Evolutionary conservation across 2,113 vertebrate genomes (phyloP), one percentile per base, ranked within the genome.

Genomic region (Hemicordylus capensis): DNA sequence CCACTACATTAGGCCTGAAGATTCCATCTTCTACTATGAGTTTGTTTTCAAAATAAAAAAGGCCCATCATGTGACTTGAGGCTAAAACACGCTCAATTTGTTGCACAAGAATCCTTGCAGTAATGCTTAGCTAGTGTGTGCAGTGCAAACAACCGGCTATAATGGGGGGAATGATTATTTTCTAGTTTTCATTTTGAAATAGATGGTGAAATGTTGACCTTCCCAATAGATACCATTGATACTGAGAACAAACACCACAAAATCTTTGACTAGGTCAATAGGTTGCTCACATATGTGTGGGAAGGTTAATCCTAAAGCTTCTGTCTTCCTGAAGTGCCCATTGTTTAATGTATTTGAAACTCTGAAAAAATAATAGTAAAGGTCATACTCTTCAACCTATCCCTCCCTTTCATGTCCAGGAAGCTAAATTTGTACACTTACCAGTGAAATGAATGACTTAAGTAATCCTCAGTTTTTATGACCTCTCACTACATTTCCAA

Each of bases 381-480:
- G 86, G 83, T 88, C 85, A 92, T 89, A 67, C 31, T 61, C 76
- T 61, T 67, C 5, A 39, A 69, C 39, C 51, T 14, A 63, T 70
- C 51, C 31, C 39, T n/a, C 4, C 72, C 80, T 91, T 58, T 63
- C 24, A 1, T 85, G 78, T 76, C 79, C 89, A 94, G 94, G 92
- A 95, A 93, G 91, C 93, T 90, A 90, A 81, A 87, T 89, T 90
- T 88, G 76, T 86, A 92, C 89, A 85, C 92, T 92, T 92, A 93
- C 93, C 93, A 93, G 93, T 91, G 90, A 90, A 95, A 93, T 94
- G 84, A 92, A 92, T 93, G 88, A 93, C 93, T 95, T 90, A 90
- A 93, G 92, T 89, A 91, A 93, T 91, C 89, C 83, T 2, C 66
- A 0, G 66, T 92, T 91, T 96, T 95, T 94, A 95, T 88, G 90